phyloP scores from a whole-genome alignment of 2,888 invertebrate species.

The Aspidiotus destructor region DNA sequence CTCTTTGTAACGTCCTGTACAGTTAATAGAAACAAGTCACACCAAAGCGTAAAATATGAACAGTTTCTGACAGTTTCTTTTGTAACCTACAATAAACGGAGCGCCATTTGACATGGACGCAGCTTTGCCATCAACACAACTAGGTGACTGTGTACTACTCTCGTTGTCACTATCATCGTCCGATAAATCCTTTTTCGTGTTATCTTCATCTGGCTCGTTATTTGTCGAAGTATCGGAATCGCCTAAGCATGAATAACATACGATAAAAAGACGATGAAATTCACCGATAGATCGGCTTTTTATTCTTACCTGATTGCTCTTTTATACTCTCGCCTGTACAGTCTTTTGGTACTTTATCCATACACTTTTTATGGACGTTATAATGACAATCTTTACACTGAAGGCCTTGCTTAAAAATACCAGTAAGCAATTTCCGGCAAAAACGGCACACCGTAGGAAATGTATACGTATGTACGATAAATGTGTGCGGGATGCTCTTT shows the following conservation, averaged over 20 bases:
- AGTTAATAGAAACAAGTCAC: neutral
- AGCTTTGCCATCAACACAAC: slow-evolving; percentile 28
- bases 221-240: slow-evolving; percentile 35
- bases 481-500: slow-evolving; percentile 72
- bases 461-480: slow-evolving; percentile 92
- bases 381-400: slow-evolving; percentile 97
- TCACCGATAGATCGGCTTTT: neutral
- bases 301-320: slow-evolving; percentile 19
- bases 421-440: slow-evolving; percentile 90
- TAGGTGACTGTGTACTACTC: slow-evolving; percentile 33
- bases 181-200: slow-evolving; percentile 41
- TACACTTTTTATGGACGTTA: slow-evolving; percentile 90
- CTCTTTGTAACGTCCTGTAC: slow-evolving; percentile 16
- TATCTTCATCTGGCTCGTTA: slow-evolving; percentile 38
- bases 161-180: slow-evolving; percentile 52
- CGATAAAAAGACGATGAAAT: slow-evolving; percentile 1
- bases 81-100: slow-evolving; percentile 34
- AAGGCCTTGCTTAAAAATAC: slow-evolving; percentile 90
- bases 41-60: neutral
- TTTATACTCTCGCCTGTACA: slow-evolving; percentile 63
- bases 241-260: slow-evolving; percentile 7
- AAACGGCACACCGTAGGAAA: slow-evolving; percentile 91
- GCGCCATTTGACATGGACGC: slow-evolving; percentile 31
- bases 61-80: neutral
- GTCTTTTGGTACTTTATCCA: slow-evolving; percentile 79